Base-by-base conservation (phyloP, 1,140 invertebrate genomes). In the Planococcus citri region DNA sequence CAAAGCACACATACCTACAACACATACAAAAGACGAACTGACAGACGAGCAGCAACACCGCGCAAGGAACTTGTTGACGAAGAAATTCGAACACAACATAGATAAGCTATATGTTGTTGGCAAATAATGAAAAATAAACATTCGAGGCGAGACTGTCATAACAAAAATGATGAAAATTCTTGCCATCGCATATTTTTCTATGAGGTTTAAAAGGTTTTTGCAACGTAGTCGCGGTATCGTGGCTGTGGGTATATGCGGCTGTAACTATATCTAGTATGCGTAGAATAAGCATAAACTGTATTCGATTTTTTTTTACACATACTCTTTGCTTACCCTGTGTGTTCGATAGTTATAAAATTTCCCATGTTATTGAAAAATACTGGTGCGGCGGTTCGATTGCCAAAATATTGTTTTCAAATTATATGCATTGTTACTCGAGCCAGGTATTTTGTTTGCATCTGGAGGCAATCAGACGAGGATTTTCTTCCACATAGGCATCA, bases 111-210 rank as follows among this genome's bases (percentile, higher is more conserved):
- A 51, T 51, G 41, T 51, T 51, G 41, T 51, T 51, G 41, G 41
- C 41, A 51, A 51, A 51, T 51, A 51, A 51, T 51, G 41, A n/a
- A 51, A 51, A 51, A 51, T 51, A 51, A 51, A 51, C 41, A 51
- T 51, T 20, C 41, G 41, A 51, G 41, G 41, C 41, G 41, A 51
- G 10, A 51, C 41, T 51, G 41, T 51, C 41, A 51, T 51, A 51
- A 51, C 41, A 51, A 51, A 51, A 51, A 51, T 51, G 41, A 51
- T 51, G 41, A 51, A 51, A 51, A 51, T 51, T 51, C n/a, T 51
- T 51, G 3, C 12, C 41, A n/a, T n/a, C 6, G 41, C 41, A 51
- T n/a, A 51, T 51, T 51, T 51, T 51, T 51, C 41, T 51, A 51
- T n/a, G 41, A 14, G 41, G 41, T 51, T 51, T 20, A 51, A 51